Evolutionary conservation across 2,888 invertebrate species (phyloP), one percentile per base, ranked within the genome.

Genomic region (Chrysotoxum bicinctum): DNA sequence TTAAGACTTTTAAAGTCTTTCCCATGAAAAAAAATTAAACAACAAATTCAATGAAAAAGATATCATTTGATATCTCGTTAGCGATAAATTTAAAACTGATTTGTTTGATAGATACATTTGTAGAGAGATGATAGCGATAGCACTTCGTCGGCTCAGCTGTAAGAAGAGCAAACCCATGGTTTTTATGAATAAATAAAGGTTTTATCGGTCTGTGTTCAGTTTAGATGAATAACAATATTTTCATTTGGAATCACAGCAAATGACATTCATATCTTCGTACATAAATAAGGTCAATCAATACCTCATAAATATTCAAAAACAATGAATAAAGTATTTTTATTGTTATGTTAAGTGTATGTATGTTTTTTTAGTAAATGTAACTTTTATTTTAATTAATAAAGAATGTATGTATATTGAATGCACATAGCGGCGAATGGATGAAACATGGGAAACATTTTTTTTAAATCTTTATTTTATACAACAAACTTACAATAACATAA

Each of bases 21-120:
- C 68, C 3, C 23, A 37, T 50, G 35, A 40, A 26, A 10, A 23
- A 6, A 23, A 56, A 30, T 40, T 30, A 10, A 35, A 37, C 35
- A 40, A 40, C 14, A 66, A 74, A 58, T 21, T 58, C 21, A 32
- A 26, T 60, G 10, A 32, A 52, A 40, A 56, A 40, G 4, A 43
- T 64, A 72, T 30, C 37, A 45, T 77, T 54, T 69, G 30, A 78
- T 56, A 50, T 58, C 23, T 58, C 21, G 21, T 14, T 50, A 62
- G 21, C 19, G 26, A 68, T 58, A 23, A 23, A 26, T 26, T 78
- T 50, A 73, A 66, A 5, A 43, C 48, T n/a, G n/a, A n/a, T n/a
- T n/a, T n/a, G n/a, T n/a, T n/a, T n/a, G n/a, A n/a, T n/a, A n/a
- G n/a, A n/a, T n/a, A n/a, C n/a, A n/a, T n/a, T n/a, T n/a, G n/a